A percentile compares a stretch with the other conserved stretches of the same genome.
phyloP scores from a whole-genome alignment of 2,888 invertebrate genomes.

The Oegoconia quadripuncta region DNA sequence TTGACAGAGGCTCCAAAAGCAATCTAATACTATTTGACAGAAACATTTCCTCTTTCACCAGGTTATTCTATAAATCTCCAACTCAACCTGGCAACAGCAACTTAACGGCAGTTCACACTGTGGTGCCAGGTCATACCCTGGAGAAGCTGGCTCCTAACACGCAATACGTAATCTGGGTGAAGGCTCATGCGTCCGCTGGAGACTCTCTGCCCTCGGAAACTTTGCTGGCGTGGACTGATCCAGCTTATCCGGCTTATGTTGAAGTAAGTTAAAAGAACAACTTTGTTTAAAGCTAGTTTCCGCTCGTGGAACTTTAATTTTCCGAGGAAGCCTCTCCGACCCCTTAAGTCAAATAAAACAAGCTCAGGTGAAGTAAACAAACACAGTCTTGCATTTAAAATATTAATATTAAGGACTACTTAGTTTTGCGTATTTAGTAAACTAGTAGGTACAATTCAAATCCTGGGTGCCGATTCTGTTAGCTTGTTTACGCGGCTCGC shows the following conservation, averaged over 20 bases:
- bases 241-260: slow-evolving; percentile 91
- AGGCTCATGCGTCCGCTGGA: slow-evolving; percentile 83
- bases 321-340: neutral
- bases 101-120: slow-evolving; percentile 81
- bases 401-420: too few relatives aligned
- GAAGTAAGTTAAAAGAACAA: slow-evolving; percentile 83
- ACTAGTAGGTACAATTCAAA: too few relatives aligned
- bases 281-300: too few relatives aligned
- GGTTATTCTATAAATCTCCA: slow-evolving; percentile 84
- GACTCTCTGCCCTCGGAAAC: slow-evolving; percentile 89
- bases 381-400: too few relatives aligned
- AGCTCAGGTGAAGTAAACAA: too few relatives aligned
- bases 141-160: slow-evolving; percentile 87
- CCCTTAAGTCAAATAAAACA: too few relatives aligned
- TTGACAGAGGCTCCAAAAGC: too few relatives aligned
- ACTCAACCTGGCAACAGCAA: slow-evolving; percentile 74
- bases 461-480: too few relatives aligned
- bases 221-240: slow-evolving; percentile 91
- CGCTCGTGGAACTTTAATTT: neutral
- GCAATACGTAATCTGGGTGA: slow-evolving; percentile 89
- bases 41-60: slow-evolving; percentile 36
- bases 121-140: slow-evolving; percentile 84
- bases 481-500: too few relatives aligned
- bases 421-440: too few relatives aligned
- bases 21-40: too few relatives aligned